These are phyloP conservation scores for Gallinago media DNA, from an alignment of 2,113 vertebrate species.

Conservation along the genomic window DNA sequence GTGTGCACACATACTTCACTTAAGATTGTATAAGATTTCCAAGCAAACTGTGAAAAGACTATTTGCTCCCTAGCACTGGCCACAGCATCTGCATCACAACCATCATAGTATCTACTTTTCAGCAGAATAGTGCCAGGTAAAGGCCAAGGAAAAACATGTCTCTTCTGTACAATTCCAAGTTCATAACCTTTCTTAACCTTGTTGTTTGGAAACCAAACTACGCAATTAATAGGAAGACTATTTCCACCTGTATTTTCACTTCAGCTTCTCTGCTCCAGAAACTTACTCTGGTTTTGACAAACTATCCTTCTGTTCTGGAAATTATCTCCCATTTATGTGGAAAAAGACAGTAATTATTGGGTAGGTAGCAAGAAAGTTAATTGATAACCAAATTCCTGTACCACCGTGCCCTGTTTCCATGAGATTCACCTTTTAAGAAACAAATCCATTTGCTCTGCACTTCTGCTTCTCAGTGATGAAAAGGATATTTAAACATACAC, in stretches of 20 bases:
- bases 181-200: not conserved
- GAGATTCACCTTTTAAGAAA: not conserved
- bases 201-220: not conserved
- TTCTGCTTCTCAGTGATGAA: not conserved
- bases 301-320: not conserved
- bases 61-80: not conserved
- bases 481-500: not conserved
- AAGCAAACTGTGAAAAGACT: not conserved
- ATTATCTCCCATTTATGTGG: not conserved
- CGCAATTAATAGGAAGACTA: not conserved
- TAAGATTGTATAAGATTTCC: not conserved
- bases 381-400: not conserved
- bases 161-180: not conserved
- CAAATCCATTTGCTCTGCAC: not conserved
- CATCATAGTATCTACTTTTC: not conserved
- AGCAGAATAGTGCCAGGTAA: not conserved
- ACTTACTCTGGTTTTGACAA: not conserved
- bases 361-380: not conserved
- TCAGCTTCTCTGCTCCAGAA: not conserved
- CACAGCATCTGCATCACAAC: not conserved
- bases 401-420: not conserved
- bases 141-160: not conserved
- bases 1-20: accelerated
- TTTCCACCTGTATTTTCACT: not conserved
- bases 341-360: not conserved